Conservation (phyloP, 2,888 invertebrate species). For the Liodrosophila aerea region DNA sequence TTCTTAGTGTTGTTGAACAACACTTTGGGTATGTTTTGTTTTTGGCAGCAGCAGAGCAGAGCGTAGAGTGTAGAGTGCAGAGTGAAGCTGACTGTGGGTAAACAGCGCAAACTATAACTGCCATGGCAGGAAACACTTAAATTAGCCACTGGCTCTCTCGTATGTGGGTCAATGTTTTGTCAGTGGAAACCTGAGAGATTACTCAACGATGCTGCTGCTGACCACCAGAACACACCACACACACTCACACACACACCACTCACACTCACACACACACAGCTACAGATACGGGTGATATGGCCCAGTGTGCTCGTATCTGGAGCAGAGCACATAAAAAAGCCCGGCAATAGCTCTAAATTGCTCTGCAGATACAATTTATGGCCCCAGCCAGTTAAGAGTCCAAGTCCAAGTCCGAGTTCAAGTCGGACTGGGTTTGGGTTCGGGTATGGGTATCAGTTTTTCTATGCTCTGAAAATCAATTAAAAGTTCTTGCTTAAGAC, state of each 20-base stretch:
- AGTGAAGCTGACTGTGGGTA: constrained; percentile 51
- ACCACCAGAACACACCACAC: constrained; percentile 44
- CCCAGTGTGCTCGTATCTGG: constrained; percentile 34
- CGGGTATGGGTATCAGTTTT: constrained; percentile 26
- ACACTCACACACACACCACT: constrained; percentile 27
- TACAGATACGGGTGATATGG: constrained; percentile 19
- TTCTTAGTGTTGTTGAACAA: constrained; percentile 23
- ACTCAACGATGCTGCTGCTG: constrained; percentile 63
- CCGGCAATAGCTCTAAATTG: constrained; percentile 66
- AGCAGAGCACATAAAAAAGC: constrained; percentile 51
- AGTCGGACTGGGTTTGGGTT: constrained; percentile 19
- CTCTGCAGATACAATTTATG: constrained; percentile 72
- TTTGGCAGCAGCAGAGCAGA: too few relatives aligned
- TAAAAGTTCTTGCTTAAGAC: constrained; percentile 72
- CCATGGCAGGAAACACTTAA: constrained; percentile 75
- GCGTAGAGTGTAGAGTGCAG: too few relatives aligned
- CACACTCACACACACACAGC: constrained; percentile 34
- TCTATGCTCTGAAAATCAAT: constrained; percentile 65
- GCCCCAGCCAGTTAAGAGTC: constrained; percentile 60
- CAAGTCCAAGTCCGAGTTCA: constrained; percentile 27
- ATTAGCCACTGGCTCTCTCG: constrained; percentile 59
- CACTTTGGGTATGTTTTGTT: constrained; percentile 69
- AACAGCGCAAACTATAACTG: constrained; percentile 76
- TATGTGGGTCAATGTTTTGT: constrained; percentile 69
- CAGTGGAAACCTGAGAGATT: constrained; percentile 71